Evolutionary conservation across 2,888 invertebrate genomes (phyloP), one percentile per base, ranked within the genome.

Genomic region (Chouioia cunea): DNA sequence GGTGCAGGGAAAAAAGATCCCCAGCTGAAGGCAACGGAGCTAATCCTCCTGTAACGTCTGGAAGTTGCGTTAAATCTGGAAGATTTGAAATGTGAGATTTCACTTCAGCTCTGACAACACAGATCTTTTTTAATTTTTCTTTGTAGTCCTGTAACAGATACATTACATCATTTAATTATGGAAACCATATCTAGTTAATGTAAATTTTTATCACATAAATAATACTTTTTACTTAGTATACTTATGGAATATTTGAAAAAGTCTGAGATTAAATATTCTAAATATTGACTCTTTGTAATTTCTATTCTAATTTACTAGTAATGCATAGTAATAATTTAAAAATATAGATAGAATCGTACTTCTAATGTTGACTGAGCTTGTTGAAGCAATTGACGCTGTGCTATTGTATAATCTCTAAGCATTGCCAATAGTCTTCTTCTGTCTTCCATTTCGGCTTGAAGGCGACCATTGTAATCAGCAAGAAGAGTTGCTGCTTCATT

Each of bases 21-120:
- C 97, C 97, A 47, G 97, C 97, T 3, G 97, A 97, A 47, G 97
- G 97, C 75, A 98, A 87, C 0, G 98, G 97, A 44, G 96, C 95
- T 48, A 97, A 87, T 10, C 96, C 96, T 20, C 96, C 96, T 0
- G 96, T 96, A 0, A 97, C 95, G 81, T 96, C 95, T 0, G 97
- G 97, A 65, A 97, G 86, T 75, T 95, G 92, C 0, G 95, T 96
- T 75, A 98, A 89, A 85, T 98, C 97, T 0, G 97, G 98, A 76
- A 98, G 88, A 86, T 95, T 97, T 75, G 95, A 93, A 80, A 98
- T 92, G 87, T 98, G 97, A 15, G 95, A 94, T 83, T 93, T 94
- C 27, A 98, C 91, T 86, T 97, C 97, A 58, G 93, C 91, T 80
- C 96, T 90, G 16, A 97, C 94, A 58, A 91, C 91, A 81, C 93